Percentiles rank a stretch among this genome's conserved stretches.
Evolutionary conservation across 2,113 vertebrate species (phyloP).

Genomic region (Nannospalax galili): DNA sequence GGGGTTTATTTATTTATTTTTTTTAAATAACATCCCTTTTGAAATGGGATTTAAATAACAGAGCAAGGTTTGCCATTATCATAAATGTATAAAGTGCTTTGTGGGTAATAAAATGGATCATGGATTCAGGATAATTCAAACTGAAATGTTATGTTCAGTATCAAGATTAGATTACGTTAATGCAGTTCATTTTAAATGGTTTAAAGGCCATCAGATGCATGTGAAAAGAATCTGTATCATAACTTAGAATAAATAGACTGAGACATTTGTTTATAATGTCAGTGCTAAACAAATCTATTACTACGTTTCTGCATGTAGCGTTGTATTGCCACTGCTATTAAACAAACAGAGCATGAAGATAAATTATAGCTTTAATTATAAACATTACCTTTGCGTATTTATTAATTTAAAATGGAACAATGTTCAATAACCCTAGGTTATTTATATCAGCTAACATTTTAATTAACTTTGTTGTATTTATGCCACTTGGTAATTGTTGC

Average conservation of each 20-base stretch:
- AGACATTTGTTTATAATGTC: conserved; percentile 92
- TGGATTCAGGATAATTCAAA: conserved; percentile 92
- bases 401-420: conserved; percentile 87
- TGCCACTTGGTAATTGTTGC: conserved; percentile 81
- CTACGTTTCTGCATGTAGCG: conserved; percentile 86
- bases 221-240: conserved; percentile 90
- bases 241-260: conserved; percentile 93
- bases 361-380: conserved; percentile 90
- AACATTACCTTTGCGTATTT: conserved; percentile 88
- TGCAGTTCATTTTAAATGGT: conserved; percentile 91
- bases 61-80: conserved; percentile 89
- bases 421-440: conserved; percentile 87
- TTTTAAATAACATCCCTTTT: conserved; percentile 84
- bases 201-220: conserved; percentile 91
- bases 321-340: conserved; percentile 88
- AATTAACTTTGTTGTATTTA: conserved; percentile 88
- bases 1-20: conserved; percentile 83
- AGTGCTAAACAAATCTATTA: conserved; percentile 91
- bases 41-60: conserved; percentile 91
- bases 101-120: conserved; percentile 92
- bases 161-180: conserved; percentile 92
- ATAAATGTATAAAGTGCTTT: conserved; percentile 91
- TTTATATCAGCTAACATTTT: conserved; percentile 88
- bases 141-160: conserved; percentile 92
- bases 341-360: conserved; percentile 87